A percentile compares a stretch with the other conserved stretches of the same genome.
phyloP scores from a whole-genome alignment of 2,113 vertebrate species.

The Cyprinodon brontotheroides region DNA sequence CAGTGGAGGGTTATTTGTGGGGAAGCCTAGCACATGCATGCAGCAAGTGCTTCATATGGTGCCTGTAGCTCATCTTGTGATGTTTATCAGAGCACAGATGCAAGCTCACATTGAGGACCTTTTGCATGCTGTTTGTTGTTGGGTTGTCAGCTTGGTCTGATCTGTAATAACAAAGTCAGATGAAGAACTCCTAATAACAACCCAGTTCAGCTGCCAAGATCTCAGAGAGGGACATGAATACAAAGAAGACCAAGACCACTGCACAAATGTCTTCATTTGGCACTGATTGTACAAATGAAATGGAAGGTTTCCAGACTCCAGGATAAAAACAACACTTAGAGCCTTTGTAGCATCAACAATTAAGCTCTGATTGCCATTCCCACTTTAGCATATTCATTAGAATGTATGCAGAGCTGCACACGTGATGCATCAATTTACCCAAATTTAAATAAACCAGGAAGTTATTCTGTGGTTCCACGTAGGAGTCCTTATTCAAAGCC shows the following conservation, averaged over 20 bases:
- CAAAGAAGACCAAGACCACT: conserved; percentile 40
- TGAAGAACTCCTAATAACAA: conserved; percentile 65
- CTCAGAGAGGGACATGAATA: conserved; percentile 30
- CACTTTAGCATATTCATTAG: conserved; percentile 23
- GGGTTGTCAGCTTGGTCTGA: conserved; percentile 64
- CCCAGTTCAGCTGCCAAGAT: conserved; percentile 28
- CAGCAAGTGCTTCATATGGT: conserved; percentile 2
- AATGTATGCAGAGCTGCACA: conserved; percentile 32
- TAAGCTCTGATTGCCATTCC: conserved; percentile 21
- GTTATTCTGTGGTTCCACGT: conserved; percentile 33
- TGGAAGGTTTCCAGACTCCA: conserved; percentile 22
- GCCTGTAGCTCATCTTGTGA: background rate
- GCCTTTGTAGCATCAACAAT: conserved; percentile 1
- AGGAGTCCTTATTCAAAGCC: conserved; percentile 32
- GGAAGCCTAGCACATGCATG: conserved; percentile 21
- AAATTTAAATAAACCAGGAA: conserved; percentile 39
- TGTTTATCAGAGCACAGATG: conserved; percentile 56
- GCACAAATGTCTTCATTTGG: conserved; percentile 41
- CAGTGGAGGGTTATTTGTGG: conserved; percentile 15
- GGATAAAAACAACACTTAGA: conserved; percentile 33
- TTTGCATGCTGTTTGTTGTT: conserved; percentile 61
- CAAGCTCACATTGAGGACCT: conserved; percentile 40
- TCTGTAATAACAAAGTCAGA: conserved; percentile 67
- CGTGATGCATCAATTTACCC: conserved; percentile 41
- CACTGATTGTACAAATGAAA: conserved; percentile 23